Evolutionary conservation across 2,888 invertebrate species (phyloP), one percentile per base, ranked within the genome.

Genomic region (Hanleya hanleyi): DNA sequence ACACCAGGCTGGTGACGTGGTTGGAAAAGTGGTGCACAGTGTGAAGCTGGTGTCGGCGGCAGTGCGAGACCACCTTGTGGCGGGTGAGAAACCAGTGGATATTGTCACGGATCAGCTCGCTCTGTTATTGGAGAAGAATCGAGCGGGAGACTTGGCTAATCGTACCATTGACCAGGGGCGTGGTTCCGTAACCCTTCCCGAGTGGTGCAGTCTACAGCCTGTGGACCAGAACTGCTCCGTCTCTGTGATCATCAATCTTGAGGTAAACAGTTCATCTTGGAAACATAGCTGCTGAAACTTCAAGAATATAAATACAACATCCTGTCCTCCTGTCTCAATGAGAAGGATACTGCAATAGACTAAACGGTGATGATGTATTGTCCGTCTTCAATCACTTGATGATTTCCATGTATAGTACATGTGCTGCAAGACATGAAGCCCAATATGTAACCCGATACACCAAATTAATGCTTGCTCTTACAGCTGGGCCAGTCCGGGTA

Each of bases 121-220:
- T 12, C 29, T 78, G 15, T 51, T 41, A 7, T 64, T 76, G 15
- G 69, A 66, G 18, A 80, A 79, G 41, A 72, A 77, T 61, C 33
- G 36, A 12, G 75, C 74, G 12, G 26, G 37, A n/a, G 32, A 67
- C 29, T 18, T 81, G n/a, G 49, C 62, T 6, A 75, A 75, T 38
- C 65, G 66, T 38, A 72, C 65, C 7, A 26, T 79, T 15, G 41
- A 35, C 3, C 36, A 71, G 12, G 82, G 81, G 22, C 67, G 76
- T 9, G 81, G 71, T 3, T 57, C 47, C 3, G 73, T 82, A 12
- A 33, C 41, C 0, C 35, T 84, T 12, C 84, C 84, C 15, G 66
- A 67, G 32, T 77, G 78, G 73, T 84, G 83, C 57, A 57, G 22
- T 18, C 32, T 57, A 18, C 57, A 57, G 57, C 26, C 57, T 22